These are phyloP conservation scores for Ctenopoma multispine DNA, from an alignment of 2,797 vertebrate genomes.

Conservation along the genomic window DNA sequence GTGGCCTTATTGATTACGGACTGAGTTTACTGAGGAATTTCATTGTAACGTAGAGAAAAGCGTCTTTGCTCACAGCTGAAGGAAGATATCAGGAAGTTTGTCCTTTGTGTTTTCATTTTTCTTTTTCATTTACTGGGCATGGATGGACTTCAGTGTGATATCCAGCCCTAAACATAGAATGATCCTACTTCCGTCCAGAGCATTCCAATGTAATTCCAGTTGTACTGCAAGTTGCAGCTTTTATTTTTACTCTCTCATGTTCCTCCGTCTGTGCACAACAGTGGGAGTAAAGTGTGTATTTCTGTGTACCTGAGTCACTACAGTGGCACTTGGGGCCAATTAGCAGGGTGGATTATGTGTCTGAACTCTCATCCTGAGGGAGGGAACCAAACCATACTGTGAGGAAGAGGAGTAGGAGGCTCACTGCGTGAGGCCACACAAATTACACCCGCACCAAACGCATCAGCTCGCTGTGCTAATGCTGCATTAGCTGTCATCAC, in stretches of 20 bases:
- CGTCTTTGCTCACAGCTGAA: too few relatives aligned
- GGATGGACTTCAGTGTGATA: too few relatives aligned
- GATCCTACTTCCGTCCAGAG: neutral
- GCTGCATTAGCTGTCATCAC: conserved; percentile 42
- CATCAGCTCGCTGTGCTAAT: conserved; percentile 23
- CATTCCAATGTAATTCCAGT: neutral
- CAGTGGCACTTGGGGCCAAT: conserved; percentile 71
- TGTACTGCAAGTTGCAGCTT: neutral
- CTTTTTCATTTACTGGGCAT: too few relatives aligned
- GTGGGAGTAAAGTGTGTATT: conserved; percentile 34
- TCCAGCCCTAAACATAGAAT: too few relatives aligned
- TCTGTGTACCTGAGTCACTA: conserved; percentile 60
- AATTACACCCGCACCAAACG: conserved; percentile 52
- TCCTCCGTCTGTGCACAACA: conserved; percentile 1
- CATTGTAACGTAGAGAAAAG: too few relatives aligned
- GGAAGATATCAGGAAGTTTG: too few relatives aligned
- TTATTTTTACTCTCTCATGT: neutral
- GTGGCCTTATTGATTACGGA: too few relatives aligned
- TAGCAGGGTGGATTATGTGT: conserved; percentile 70
- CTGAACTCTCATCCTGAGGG: conserved; percentile 69
- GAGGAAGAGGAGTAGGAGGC: neutral
- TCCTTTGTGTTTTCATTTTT: too few relatives aligned
- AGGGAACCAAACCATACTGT: conserved; percentile 48
- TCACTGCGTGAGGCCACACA: conserved; percentile 54
- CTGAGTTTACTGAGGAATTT: too few relatives aligned